Conservation (phyloP, 2,888 invertebrate genomes). For the Drosophila limbata region DNA sequence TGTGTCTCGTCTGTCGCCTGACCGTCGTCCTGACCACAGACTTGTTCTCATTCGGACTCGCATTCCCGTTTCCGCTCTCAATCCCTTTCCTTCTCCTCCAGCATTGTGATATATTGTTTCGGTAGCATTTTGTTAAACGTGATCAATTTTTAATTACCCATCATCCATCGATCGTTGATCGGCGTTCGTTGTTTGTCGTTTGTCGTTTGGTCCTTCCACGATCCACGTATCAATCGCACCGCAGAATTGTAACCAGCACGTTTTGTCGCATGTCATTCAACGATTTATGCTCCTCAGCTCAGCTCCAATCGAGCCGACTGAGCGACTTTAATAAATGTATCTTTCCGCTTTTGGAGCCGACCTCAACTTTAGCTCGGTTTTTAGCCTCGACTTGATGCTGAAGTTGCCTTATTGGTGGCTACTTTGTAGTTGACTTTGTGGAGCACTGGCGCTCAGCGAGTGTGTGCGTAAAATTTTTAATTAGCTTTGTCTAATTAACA, state of each 20-base stretch:
- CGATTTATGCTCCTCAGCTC: constrained; percentile 70
- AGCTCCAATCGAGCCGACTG: constrained; percentile 38
- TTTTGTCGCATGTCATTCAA: constrained; percentile 83
- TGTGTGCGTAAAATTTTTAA: constrained; percentile 77
- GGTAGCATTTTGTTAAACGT: constrained; percentile 83
- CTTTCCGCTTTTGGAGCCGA: constrained; percentile 67
- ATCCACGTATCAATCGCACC: constrained; percentile 73
- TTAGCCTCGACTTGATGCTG: constrained; percentile 13
- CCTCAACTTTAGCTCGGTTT: constrained; percentile 22
- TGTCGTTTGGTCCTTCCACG: constrained; percentile 26
- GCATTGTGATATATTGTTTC: constrained; percentile 78
- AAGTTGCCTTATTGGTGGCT: constrained; percentile 46
- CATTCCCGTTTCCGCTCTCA: not conserved
- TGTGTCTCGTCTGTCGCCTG: constrained; percentile 27
- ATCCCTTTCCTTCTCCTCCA: constrained; percentile 3
- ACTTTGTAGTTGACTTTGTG: constrained; percentile 35
- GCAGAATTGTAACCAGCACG: constrained; percentile 73
- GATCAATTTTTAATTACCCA: constrained; percentile 84
- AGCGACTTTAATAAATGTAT: constrained; percentile 77
- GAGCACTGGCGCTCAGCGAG: constrained; percentile 42
- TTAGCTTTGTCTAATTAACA: constrained; percentile 80
- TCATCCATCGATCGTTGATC: constrained; percentile 57
- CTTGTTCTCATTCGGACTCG: constrained; percentile 1
- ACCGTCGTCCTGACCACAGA: constrained; percentile 4
- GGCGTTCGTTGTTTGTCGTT: constrained; percentile 28